Evolutionary conservation across 2,797 vertebrate species (phyloP).

Genomic region (Chrosomus eos): DNA sequence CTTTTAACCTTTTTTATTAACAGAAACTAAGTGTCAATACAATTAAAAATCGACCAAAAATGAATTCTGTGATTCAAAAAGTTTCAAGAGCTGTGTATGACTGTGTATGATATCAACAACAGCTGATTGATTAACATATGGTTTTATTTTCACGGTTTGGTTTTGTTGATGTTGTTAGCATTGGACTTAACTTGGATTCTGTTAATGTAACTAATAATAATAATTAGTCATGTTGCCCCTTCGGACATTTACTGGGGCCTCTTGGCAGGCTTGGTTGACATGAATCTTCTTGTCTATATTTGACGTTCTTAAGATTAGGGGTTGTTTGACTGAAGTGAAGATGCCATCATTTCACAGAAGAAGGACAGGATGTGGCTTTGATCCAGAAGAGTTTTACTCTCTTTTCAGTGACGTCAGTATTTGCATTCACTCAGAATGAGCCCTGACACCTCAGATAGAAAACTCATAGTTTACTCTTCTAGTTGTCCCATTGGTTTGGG

Average conservation of each 20-base stretch:
- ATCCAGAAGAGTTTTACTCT: constrained; percentile 23
- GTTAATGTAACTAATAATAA: neutral
- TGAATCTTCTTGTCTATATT: neutral
- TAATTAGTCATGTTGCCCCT: neutral
- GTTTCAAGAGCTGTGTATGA: neutral
- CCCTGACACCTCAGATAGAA: constrained; percentile 30
- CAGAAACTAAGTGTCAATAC: neutral
- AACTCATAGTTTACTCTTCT: constrained; percentile 13
- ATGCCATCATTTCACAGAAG: constrained; percentile 32
- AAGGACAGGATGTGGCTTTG: constrained; percentile 45
- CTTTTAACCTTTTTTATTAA: neutral
- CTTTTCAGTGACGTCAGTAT: constrained; percentile 21
- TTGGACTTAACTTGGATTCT: neutral
- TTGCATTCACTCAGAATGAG: constrained; percentile 26
- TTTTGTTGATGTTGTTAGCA: neutral
- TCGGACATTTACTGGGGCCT: neutral
- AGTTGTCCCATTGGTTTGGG: neutral
- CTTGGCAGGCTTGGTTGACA: neutral
- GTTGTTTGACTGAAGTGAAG: constrained; percentile 18
- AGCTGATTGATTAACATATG: neutral
- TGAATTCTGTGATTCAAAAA: neutral
- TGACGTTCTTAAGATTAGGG: neutral
- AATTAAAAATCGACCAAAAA: neutral
- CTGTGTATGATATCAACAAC: neutral
- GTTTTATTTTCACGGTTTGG: neutral